These are phyloP conservation scores for Mungos mungo DNA, from an alignment of 2,113 vertebrate genomes.

Conservation along the genomic window DNA sequence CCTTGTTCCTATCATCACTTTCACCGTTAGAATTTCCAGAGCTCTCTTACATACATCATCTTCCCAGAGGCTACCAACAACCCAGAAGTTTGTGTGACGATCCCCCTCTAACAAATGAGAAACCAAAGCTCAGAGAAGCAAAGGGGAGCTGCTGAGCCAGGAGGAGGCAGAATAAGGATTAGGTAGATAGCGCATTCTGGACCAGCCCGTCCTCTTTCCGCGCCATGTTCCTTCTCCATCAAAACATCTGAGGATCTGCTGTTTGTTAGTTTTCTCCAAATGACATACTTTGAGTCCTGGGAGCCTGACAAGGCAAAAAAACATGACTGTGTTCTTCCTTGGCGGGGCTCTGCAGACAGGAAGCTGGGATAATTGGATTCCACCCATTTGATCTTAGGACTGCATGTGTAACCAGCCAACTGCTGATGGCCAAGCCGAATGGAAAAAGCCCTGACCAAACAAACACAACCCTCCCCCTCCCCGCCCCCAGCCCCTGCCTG, in stretches of 20 bases:
- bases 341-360: conserved; percentile 56
- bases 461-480: not conserved
- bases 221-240: not conserved
- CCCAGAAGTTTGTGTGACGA: not conserved
- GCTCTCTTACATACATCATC: not conserved
- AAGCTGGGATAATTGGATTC: conserved; percentile 72
- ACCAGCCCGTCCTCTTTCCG: not conserved
- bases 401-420: conserved; percentile 66
- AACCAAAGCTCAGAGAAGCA: not conserved
- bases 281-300: conserved; percentile 14
- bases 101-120: not conserved
- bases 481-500: too few relatives aligned
- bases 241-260: conserved; percentile 14
- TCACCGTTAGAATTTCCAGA: not conserved
- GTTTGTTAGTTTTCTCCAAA: conserved; percentile 51
- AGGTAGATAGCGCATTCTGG: not conserved
- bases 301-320: conserved; percentile 27
- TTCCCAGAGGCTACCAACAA: not conserved
- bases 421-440: conserved; percentile 56
- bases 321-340: conserved; percentile 16
- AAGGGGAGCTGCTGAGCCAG: not conserved
- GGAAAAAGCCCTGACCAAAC: conserved; percentile 66
- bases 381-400: conserved; percentile 47
- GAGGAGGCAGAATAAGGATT: not conserved
- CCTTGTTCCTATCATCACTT: not conserved